Conservation (phyloP, 2,797 vertebrate genomes). For the Platyrinchus mystaceus region DNA sequence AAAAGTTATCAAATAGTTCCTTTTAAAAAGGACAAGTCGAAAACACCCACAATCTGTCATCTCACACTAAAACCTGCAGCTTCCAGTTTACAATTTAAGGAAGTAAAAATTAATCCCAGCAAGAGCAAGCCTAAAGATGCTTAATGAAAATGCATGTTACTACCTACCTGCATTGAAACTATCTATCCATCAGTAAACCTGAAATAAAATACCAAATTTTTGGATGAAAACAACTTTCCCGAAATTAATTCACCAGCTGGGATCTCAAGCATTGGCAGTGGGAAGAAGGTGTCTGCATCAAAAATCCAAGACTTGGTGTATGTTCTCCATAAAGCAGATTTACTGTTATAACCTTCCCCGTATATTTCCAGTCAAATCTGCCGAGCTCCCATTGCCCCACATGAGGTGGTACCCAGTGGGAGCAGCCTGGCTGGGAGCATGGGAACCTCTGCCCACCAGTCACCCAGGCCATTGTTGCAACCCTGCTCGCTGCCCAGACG, state of each 20-base stretch:
- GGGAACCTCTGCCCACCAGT: not conserved
- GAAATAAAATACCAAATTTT: not conserved
- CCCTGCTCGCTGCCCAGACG: not conserved
- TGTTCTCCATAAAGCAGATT: not conserved
- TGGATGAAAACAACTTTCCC: not conserved
- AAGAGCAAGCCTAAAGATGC: not conserved
- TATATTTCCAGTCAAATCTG: not conserved
- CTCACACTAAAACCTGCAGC: not conserved
- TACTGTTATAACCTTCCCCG: not conserved
- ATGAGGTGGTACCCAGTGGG: accelerated
- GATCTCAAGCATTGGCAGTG: not conserved
- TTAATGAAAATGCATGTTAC: not conserved
- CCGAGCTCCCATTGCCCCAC: accelerated
- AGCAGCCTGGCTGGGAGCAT: not conserved
- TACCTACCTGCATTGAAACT: not conserved
- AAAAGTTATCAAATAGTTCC: not conserved
- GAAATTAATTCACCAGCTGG: not conserved
- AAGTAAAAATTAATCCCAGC: not conserved
- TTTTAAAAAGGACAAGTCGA: not conserved
- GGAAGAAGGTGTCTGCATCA: not conserved
- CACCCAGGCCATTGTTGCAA: not conserved
- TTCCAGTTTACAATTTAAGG: not conserved
- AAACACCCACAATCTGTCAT: not conserved
- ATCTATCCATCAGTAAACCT: not conserved
- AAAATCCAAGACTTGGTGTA: not conserved